Base-by-base conservation (phyloP, 2,797 vertebrate genomes). In the Cetoscarus ocellatus region DNA sequence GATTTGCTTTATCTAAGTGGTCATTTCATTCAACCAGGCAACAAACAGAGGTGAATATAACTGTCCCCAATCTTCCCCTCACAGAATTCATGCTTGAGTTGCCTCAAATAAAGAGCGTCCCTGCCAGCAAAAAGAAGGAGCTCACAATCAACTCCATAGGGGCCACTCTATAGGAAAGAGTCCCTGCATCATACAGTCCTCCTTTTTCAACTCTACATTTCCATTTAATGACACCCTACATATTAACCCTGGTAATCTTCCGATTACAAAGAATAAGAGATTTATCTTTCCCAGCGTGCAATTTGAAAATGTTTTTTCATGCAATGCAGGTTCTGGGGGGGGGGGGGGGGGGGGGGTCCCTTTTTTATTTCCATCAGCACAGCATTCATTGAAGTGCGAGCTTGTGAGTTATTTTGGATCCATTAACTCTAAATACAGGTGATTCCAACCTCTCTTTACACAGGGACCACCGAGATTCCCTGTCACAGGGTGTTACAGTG, bases 221-320 rank as follows among this genome's bases (percentile, higher is more conserved):
- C 97, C 97, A 98, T 98, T 97, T 98, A 97, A 98, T 96, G 95
- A 98, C 96, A 97, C 96, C 96, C 96, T 96, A 97, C 95, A 96
- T 97, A 98, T 99, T 98, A 99, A 98, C 96, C 97, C 95, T 92
- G 96, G 95, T 96, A 96, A 96, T 96, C 97, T 97, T 97, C 96
- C 97, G 99, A 98, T 99, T 98, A 99, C 98, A 97, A 87, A 83
- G 95, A 98, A 97, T 96, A 96, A 98, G 95, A 96, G 96, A 98
- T 97, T 97, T 96, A 97, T 98, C 96, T 96, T 95, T 96, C 96
- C 96, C 95, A 95, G 95, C 95, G 94, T 96, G 95, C 95, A 96
- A 97, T 97, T 96, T 96, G 94, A 96, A 98, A 97, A 97, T 96
- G 96, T 97, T 98, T 96, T 27, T 96, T 96, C 95, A 95, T 97